Evolutionary conservation across 1,140 invertebrate genomes (phyloP).

Genomic region (Drosophila ohnishii): DNA sequence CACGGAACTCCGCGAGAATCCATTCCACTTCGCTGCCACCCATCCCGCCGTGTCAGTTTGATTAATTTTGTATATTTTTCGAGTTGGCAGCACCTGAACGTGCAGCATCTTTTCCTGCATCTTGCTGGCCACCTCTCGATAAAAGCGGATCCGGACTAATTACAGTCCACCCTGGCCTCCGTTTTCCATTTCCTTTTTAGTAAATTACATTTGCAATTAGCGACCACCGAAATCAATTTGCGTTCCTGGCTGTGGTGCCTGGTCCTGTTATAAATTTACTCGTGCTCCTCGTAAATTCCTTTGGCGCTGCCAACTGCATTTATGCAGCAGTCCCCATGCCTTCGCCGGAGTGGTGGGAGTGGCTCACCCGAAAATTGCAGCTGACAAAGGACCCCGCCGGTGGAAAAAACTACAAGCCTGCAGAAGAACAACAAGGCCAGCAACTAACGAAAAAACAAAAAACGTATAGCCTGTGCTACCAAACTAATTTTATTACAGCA

Average conservation of each 20-base stretch:
- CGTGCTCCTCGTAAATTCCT: constrained; percentile 70
- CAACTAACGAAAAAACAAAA: constrained; percentile 5
- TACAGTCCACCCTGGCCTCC: constrained; percentile 23
- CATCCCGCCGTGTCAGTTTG: constrained; percentile 34
- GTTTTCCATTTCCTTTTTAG: constrained; percentile 37
- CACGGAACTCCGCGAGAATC: constrained; percentile 24
- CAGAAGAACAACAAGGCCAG: constrained; percentile 20
- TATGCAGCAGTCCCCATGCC: constrained; percentile 55
- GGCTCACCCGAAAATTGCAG: constrained; percentile 39
- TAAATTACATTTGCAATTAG: constrained; percentile 77
- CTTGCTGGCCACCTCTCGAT: constrained; percentile 2
- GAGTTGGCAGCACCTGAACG: constrained; percentile 20
- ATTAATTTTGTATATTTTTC: constrained; percentile 70
- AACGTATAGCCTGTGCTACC: constrained; percentile 20
- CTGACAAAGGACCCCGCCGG: constrained; percentile 38
- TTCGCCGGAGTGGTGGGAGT: constrained; percentile 10
- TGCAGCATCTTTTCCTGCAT: constrained; percentile 34
- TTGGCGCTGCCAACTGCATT: constrained; percentile 69
- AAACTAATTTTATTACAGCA: constrained; percentile 72
- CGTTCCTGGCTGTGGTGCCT: constrained; percentile 25
- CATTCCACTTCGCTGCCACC: constrained; percentile 9
- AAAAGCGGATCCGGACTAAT: constrained; percentile 37
- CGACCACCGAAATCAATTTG: constrained; percentile 68
- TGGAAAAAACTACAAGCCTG: constrained; percentile 17
- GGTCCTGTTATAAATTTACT: constrained; percentile 63